Base-by-base conservation (phyloP, 2,888 invertebrate species). In the Amphiduros pacificus region DNA sequence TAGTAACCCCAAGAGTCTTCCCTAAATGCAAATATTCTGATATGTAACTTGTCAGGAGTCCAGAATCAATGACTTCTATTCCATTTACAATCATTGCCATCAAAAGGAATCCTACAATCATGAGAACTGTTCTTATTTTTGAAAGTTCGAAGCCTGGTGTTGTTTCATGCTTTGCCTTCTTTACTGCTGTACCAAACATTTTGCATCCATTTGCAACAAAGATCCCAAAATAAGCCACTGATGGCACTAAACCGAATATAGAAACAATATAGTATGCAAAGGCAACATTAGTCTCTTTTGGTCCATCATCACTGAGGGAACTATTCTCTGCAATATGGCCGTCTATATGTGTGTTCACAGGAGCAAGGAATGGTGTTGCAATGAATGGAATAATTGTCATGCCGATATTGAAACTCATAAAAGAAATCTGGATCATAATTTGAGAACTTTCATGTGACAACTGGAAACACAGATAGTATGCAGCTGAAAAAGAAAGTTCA, bases 31-130 rank as follows among this genome's bases (percentile, higher is more conserved):
- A 51, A 29, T 58, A 58, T 31, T 58, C 58, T 2, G 58, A 29
- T 14, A 58, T 24, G 32, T 48, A 58, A 51, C 24, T 58, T 50
- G 48, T 58, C 26, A 58, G 14, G 9, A 58, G 32, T 11, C 58
- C 58, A 14, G 50, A 26, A 17, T 58, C 58, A 11, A 50, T 27
- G 26, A 31, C 36, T 31, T 58, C 58, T 36, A 58, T 50, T 2
- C 58, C 58, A 58, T 50, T 48, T 49, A 50, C 48, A 2, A 58
- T 22, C 26, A 49, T 26, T n/a, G 36, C 50, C 58, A 58, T 58
- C n/a, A 58, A 3, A 31, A 50, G 32, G 32, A 58, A 49, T 1
- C 11, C 2, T 9, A 24, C 4, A 14, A 58, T 5, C 24, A 51
- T 31, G 22, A 40, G 50, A 6, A 26, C n/a, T 31, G 24, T 58